These are phyloP conservation scores for Dicycla oo DNA, from an alignment of 2,888 invertebrate genomes.

Conservation along the genomic window DNA sequence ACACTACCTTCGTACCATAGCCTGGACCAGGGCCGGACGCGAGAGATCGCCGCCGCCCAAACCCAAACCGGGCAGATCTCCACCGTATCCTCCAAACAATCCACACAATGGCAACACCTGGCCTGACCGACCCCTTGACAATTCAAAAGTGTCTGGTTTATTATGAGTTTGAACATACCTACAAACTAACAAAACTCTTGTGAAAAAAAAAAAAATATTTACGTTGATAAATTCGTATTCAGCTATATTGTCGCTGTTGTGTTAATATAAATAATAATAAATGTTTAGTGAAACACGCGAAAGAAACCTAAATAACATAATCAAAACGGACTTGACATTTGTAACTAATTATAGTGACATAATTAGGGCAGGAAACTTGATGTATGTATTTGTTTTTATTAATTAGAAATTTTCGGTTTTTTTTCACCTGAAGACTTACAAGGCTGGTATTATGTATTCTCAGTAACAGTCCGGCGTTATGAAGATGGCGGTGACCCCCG, in stretches of 20 bases:
- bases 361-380: slow-evolving; percentile 45
- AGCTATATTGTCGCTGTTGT: slow-evolving; percentile 27
- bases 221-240: slow-evolving; percentile 39
- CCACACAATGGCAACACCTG: too few relatives aligned
- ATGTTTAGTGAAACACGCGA: slow-evolving; percentile 55
- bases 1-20: too few relatives aligned
- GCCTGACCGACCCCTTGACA: too few relatives aligned
- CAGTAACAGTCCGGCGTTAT: too few relatives aligned
- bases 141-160: too few relatives aligned
- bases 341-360: slow-evolving; percentile 58
- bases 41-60: too few relatives aligned
- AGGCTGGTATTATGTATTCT: too few relatives aligned
- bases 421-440: neutral
- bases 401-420: neutral
- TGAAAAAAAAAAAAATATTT: too few relatives aligned
- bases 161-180: neutral
- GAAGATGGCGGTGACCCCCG: too few relatives aligned
- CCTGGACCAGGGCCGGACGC: too few relatives aligned
- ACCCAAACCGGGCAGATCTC: too few relatives aligned
- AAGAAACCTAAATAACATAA: slow-evolving; percentile 61
- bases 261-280: slow-evolving; percentile 49
- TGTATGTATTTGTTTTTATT: slow-evolving; percentile 23
- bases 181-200: slow-evolving; percentile 24
- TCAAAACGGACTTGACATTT: slow-evolving; percentile 48
- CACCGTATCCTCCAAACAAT: too few relatives aligned